Evolutionary conservation across 2,113 vertebrate species (phyloP).

Genomic region (Aegypius monachus): DNA sequence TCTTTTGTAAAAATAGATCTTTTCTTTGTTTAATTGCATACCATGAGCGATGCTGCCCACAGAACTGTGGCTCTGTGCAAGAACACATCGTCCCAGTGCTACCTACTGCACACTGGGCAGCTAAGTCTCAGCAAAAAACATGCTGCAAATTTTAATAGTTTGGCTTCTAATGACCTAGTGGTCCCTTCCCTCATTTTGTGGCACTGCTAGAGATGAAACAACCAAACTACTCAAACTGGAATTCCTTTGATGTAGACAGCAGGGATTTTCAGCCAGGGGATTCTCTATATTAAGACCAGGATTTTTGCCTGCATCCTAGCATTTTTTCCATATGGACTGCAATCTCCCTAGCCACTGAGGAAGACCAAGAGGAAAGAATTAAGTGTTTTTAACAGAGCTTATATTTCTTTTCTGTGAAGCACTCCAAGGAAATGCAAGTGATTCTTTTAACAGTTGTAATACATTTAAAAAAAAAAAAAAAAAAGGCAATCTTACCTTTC

Average conservation of each 20-base stretch:
- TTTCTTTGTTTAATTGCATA: background rate
- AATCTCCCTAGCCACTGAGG: background rate
- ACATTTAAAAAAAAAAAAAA: background rate
- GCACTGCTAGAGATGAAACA: background rate
- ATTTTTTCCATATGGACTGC: background rate
- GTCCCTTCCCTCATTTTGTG: background rate
- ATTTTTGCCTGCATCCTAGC: background rate
- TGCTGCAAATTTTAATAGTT: background rate
- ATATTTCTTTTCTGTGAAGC: background rate
- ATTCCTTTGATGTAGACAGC: background rate
- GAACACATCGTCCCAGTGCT: accelerated
- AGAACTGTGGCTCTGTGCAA: accelerated
- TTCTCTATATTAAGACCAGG: background rate
- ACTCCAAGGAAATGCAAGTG: background rate
- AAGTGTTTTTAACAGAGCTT: background rate
- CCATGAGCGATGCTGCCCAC: background rate
- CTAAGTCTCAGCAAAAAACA: background rate
- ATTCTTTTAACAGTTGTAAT: background rate
- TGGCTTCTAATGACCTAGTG: background rate
- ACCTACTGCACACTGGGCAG: background rate
- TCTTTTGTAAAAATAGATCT: background rate
- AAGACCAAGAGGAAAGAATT: background rate
- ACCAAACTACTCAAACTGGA: background rate
- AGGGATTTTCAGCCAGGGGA: background rate
- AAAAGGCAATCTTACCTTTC: slow-evolving; percentile 73